These are phyloP conservation scores for Scelioninae gen. 2 DNA, from an alignment of 2,888 invertebrate species.

Conservation along the genomic window DNA sequence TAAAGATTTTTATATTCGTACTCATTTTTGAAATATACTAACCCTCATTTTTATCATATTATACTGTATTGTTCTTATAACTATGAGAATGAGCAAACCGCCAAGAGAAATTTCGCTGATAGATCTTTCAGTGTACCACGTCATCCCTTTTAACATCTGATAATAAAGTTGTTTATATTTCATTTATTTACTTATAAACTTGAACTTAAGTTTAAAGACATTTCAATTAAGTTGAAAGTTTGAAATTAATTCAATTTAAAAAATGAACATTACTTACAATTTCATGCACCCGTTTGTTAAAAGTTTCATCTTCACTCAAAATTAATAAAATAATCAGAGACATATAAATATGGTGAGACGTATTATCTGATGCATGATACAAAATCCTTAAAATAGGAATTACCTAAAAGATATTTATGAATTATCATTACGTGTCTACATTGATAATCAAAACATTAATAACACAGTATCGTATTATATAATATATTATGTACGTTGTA, in stretches of 20 bases:
- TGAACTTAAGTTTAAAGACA: no score
- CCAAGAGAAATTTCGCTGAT: slow-evolving; percentile 95
- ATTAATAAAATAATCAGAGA: slow-evolving; percentile 96
- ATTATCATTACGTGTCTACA: no score
- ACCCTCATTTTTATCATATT: slow-evolving; percentile 96
- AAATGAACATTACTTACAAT: slow-evolving; percentile 82
- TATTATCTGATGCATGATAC: slow-evolving; percentile 93
- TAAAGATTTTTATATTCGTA: no score
- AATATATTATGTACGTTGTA: no score
- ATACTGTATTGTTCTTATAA: slow-evolving; percentile 97
- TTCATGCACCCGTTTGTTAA: slow-evolving; percentile 95
- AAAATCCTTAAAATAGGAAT: slow-evolving; percentile 94
- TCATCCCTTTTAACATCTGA: slow-evolving; percentile 89
- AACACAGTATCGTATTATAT: no score
- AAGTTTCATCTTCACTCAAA: slow-evolving; percentile 95
- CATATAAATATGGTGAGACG: slow-evolving; percentile 99
- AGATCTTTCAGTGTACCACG: slow-evolving; percentile 95
- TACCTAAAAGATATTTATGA: slow-evolving; percentile 80
- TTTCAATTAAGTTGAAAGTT: no score
- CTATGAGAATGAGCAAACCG: slow-evolving; percentile 93
- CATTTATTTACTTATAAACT: background rate
- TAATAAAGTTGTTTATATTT: slow-evolving; percentile 7
- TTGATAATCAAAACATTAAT: no score
- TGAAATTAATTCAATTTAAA: background rate
- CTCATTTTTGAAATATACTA: slow-evolving; percentile 66